A percentile compares a stretch with the other conserved stretches of the same genome.
Evolutionary conservation across 2,888 invertebrate genomes (phyloP).

Genomic region (Andrena flavipes): DNA sequence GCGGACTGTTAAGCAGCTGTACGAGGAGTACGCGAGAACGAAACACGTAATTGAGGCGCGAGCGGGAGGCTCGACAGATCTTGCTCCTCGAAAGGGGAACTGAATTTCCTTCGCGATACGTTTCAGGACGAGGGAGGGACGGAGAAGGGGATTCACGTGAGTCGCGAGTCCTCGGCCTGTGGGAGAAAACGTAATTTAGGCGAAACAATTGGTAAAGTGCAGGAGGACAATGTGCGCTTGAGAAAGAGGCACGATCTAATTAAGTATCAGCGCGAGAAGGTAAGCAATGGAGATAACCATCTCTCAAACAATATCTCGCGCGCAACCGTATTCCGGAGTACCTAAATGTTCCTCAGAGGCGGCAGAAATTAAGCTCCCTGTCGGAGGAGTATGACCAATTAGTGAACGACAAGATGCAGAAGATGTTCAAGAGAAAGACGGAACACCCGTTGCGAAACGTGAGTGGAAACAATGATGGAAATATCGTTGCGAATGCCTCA

Average conservation of each 20-base stretch:
- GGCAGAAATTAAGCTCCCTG: conserved; percentile 77
- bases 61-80: not conserved
- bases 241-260: conserved; percentile 90
- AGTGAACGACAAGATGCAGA: conserved; percentile 74
- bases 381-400: conserved; percentile 81
- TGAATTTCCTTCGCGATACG: conserved; percentile 30
- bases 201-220: conserved; percentile 75
- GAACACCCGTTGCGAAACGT: conserved; percentile 89
- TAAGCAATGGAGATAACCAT: conserved; percentile 66
- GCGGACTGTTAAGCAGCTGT: conserved; percentile 89
- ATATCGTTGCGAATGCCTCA: not conserved
- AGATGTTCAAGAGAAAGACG: conserved; percentile 81
- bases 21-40: conserved; percentile 87
- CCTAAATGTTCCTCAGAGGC: conserved; percentile 74
- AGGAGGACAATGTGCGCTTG: conserved; percentile 80
- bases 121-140: conserved; percentile 79
- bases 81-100: not conserved
- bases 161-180: conserved; percentile 74
- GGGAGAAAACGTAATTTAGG: conserved; percentile 76
- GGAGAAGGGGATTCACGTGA: conserved; percentile 70
- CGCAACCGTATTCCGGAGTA: conserved; percentile 22
- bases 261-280: conserved; percentile 89
- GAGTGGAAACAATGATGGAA: conserved; percentile 20
- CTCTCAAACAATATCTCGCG: conserved; percentile 23
- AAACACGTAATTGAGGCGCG: conserved; percentile 80